Evolutionary conservation across 2,113 vertebrate species (phyloP).

Genomic region (Nothoprocta pentlandii): DNA sequence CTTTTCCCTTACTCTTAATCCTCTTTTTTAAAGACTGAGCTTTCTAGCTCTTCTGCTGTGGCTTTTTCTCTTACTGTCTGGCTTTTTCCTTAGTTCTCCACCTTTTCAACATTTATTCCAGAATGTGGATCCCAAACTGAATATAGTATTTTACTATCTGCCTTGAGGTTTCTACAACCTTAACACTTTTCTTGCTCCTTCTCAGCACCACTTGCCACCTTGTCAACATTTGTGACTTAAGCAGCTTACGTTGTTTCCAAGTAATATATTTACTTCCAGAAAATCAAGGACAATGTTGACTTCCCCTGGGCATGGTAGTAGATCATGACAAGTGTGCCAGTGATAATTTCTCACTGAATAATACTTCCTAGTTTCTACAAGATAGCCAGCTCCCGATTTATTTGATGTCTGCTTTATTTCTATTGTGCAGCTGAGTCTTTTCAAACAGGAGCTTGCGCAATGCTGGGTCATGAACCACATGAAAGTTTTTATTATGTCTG

Average conservation of each 20-base stretch:
- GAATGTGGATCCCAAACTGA: not conserved
- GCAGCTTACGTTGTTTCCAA: not conserved
- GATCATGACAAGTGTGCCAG: not conserved
- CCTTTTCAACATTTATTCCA: not conserved
- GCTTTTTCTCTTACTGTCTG: not conserved
- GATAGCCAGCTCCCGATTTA: not conserved
- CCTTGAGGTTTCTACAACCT: not conserved
- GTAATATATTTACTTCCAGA: not conserved
- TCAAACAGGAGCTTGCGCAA: not conserved
- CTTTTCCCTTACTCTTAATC: not conserved
- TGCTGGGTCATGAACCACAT: not conserved
- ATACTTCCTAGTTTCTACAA: not conserved
- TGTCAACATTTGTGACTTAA: not conserved
- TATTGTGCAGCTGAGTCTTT: not conserved
- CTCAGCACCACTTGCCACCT: not conserved
- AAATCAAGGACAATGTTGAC: not conserved
- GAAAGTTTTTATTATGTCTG: not conserved
- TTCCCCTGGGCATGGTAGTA: not conserved
- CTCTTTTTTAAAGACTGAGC: not conserved
- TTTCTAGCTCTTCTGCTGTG: not conserved
- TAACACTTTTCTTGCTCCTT: not conserved
- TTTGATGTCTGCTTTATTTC: not conserved
- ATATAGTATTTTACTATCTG: accelerated
- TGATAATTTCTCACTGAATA: not conserved
- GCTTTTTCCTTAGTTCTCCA: not conserved